Base-by-base conservation (phyloP, 1,140 invertebrate species). In the Halictus rubicundus region DNA sequence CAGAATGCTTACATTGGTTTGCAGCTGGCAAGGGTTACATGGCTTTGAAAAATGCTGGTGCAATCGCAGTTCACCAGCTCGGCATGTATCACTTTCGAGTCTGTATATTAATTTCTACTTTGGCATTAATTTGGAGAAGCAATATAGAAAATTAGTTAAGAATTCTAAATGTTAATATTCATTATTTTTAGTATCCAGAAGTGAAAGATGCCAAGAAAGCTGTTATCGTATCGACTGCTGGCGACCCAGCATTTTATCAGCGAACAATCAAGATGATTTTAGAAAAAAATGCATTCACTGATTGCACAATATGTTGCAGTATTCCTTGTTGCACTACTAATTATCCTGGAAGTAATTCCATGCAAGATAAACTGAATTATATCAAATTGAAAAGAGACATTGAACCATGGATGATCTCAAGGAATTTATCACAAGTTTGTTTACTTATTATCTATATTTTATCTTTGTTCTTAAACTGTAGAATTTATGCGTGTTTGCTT, bases 1-100 rank as follows among this genome's bases (percentile, higher is more conserved):
- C 93, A 0, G 94, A 95, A 88, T 93, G 94, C 83, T 88, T 95
- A 12, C 95, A 95, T 80, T 95, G 95, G 95, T 91, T 94, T 87
- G 93, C 93, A 23, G 94, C 94, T 37, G 91, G 94, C 64, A 90
- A 82, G 71, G 88, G 90, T 37, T 92, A 91, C 71, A 61, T 91
- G 68, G 69, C 85, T 76, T 86, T 95, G 14, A 91, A 94, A 78
- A 80, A 93, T 84, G 92, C 92, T 57, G 94, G 94, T 60, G 94
- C 94, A 72, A 37, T 91, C 32, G 93, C 93, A 76, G 92, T 95
- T 37, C 93, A 94, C 80, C 94, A 95, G 91, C 92, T 95, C 82
- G 93, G 94, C 59, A 90, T 91, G 86, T 92, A 91, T 64, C 92
- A 91, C 85, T 92, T 93, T 88, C 88, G 85, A 66, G 92, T 93